Conservation (phyloP, 2,888 invertebrate genomes). For the Balanococcus diminutus region DNA sequence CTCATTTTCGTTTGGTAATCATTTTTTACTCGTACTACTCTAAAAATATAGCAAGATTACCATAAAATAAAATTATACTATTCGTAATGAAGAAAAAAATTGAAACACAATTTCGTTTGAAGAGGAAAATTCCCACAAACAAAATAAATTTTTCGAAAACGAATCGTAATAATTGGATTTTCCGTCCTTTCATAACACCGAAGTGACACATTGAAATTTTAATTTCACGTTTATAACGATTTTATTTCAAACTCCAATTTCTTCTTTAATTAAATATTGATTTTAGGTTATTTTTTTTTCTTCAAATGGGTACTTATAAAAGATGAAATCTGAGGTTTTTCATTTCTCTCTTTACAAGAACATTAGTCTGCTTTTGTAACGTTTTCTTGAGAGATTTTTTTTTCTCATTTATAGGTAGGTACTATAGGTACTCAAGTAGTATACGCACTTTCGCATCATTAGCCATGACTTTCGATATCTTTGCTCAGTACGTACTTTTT, state of each 20-base stretch:
- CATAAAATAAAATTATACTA: neutral
- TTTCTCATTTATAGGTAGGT: no score
- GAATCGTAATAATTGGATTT: neutral
- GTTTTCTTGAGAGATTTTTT: no score
- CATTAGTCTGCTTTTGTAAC: no score
- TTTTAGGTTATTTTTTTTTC: neutral
- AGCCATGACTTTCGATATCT: no score
- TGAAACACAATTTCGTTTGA: neutral
- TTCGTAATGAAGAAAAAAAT: neutral
- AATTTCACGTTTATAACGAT: neutral
- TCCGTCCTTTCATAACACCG: neutral
- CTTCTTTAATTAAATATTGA: constrained; percentile 11
- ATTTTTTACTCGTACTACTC: no score
- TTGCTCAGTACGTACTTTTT: no score
- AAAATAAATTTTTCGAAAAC: neutral
- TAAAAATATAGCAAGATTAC: neutral
- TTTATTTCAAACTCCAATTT: neutral
- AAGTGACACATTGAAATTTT: neutral
- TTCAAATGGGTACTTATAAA: no score
- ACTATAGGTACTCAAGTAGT: no score
- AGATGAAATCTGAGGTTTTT: no score
- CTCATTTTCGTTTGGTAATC: neutral
- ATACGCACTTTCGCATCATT: no score
- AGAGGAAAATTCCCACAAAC: neutral
- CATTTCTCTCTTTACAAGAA: no score